Base-by-base conservation (phyloP, 2,113 vertebrate genomes). In the Rhea americana region DNA sequence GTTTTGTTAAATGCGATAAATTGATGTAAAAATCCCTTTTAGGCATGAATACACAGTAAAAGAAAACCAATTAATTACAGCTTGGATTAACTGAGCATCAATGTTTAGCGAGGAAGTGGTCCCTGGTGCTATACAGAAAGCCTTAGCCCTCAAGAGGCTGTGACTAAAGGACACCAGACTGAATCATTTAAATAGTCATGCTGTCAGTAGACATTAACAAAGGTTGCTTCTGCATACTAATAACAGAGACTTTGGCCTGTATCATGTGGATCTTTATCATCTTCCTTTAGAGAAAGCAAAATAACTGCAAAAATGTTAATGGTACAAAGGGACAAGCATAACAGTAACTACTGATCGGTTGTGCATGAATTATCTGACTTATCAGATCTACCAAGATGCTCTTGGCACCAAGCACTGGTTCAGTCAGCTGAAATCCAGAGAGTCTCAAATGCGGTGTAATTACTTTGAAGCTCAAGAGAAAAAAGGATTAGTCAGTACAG, bases 31-130 rank as follows among this genome's bases (percentile, higher is more conserved):
- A 91, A 77, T 74, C 50, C n/a, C 25, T 87, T 84, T 76, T 76
- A 91, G 73, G 66, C 59, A 59, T 76, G 77, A 92, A 87, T 85
- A 74, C 56, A 74, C 68, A 61, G 68, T 35, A 81, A 82, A 94
- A 93, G 47, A 88, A 90, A 91, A 47, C 8, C 61, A 93, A 77
- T 93, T 95, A 95, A 90, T 91, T 86, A 91, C 32, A 89, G 74
- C 9, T 70, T 62, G 86, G 70, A 89, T 89, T 94, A 93, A 87
- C 39, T 82, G 86, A 87, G 43, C 70, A 79, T 78, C 77, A 87
- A 11, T 68, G 48, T 89, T 95, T 86, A 72, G 32, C 21, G 48
- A 53, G 61, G 39, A 93, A 95, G 77, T 76, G 53, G 73, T 92
- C 91, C 66, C 71, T 92, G 77, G 58, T 96, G 81, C 78, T 87